Percentiles rank a stretch among this genome's conserved stretches.
phyloP scores from a whole-genome alignment of 2,113 vertebrate species.

The Helogale parvula region DNA sequence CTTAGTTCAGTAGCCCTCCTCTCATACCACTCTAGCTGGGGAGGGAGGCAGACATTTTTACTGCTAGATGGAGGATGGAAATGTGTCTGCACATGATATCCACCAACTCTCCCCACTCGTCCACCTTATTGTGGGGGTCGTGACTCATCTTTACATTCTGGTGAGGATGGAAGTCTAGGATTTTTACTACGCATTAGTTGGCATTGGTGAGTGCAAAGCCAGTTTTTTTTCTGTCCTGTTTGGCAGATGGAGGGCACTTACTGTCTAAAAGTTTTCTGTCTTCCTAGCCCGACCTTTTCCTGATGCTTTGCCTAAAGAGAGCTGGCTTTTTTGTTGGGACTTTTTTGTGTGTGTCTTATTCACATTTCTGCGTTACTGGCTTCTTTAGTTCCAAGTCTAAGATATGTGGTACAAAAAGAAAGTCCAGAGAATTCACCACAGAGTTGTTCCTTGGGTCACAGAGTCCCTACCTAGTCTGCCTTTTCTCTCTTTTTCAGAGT shows the following conservation, averaged over 20 bases:
- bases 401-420: background rate
- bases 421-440: background rate
- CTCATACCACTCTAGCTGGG: background rate
- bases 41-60: background rate
- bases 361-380: background rate
- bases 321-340: background rate
- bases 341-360: background rate
- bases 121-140: background rate
- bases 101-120: background rate
- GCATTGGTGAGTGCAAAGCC: background rate
- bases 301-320: background rate
- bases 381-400: constrained; percentile 27
- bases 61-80: background rate
- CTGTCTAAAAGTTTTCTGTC: background rate
- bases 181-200: background rate
- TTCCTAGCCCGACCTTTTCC: background rate
- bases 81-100: background rate
- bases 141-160: background rate
- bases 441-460: background rate
- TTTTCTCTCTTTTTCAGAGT: background rate
- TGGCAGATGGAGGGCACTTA: background rate
- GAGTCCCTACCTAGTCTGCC: background rate
- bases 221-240: background rate
- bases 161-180: background rate
- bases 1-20: background rate